Base-by-base conservation (phyloP, 2,888 invertebrate species). In the Meta bourneti region DNA sequence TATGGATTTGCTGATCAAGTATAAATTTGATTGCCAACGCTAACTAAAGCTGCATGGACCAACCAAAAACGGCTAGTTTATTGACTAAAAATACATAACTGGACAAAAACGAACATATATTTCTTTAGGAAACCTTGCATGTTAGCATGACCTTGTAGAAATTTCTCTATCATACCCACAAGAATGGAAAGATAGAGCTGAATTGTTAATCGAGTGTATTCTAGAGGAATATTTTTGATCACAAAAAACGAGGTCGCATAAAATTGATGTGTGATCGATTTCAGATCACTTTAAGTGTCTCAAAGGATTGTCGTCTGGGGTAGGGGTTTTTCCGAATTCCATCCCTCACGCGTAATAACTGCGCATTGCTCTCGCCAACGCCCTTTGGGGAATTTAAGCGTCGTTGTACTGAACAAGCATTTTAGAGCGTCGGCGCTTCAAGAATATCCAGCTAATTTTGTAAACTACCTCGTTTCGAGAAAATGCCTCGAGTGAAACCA, bases 291-390 rank as follows among this genome's bases (percentile, higher is more conserved):
- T 54, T 80, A 51, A 83, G 69, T 83, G 82, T 78, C 81, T 88
- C 81, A 81, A 88, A 81, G 72, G 72, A 78, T 70, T 61, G 61
- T 69, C 79, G 34, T 7, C 69, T 81, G 78, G 79, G 52, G 88
- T 20, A 69, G 51, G 34, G 78, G 34, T 49, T 51, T 49, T 34
- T 48, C 16, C 19, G 54, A 84, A 90, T 80, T 75, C 79, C 69
- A 71, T 75, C 72, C 80, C 48, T 90, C 75, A 75, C 69, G 69
- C 75, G 51, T 81, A 90, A 80, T 90, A 81, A 86, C 75, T 69
- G 75, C 71, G 49, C 70, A 83, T 90, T 90, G 79, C 51, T n/a
- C 34, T 84, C 79, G 90, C 90, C 90, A 86, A 90, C 90, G 90
- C 90, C 90, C 90, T 61, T 85, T 4, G 9, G 90, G 80, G 90